These are phyloP conservation scores for Tenodera sinensis DNA, from an alignment of 2,888 invertebrate genomes.

Conservation along the genomic window DNA sequence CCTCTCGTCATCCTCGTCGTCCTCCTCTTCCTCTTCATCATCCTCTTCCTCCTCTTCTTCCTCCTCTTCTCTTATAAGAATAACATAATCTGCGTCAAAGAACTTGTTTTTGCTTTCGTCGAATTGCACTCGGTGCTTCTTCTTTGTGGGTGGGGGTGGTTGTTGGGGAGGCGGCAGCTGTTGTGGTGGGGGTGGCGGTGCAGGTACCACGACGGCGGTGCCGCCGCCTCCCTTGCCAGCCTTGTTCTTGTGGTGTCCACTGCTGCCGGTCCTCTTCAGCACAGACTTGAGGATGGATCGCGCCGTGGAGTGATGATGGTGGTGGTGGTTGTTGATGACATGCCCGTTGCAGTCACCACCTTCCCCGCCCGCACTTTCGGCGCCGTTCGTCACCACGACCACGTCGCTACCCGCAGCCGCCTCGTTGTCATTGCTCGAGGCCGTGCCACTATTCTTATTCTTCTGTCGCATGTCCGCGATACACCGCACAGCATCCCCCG, in stretches of 20 bases:
- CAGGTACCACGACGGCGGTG: constrained; percentile 32
- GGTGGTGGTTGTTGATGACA: constrained; percentile 27
- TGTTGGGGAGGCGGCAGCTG: neutral
- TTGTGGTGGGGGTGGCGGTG: neutral
- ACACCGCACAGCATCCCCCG: neutral
- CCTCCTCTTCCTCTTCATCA: constrained; percentile 39
- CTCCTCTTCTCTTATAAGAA: constrained; percentile 81
- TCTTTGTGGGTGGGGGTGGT: constrained; percentile 43
- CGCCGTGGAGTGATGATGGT: constrained; percentile 36
- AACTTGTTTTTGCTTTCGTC: constrained; percentile 87
- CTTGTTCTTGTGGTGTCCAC: constrained; percentile 46
- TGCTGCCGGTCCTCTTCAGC: constrained; percentile 68
- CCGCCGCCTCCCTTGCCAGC: neutral
- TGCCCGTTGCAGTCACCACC: constrained; percentile 27
- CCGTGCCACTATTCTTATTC: constrained; percentile 20
- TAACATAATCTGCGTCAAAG: constrained; percentile 89
- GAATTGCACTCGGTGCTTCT: constrained; percentile 79
- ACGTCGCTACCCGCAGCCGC: constrained; percentile 21
- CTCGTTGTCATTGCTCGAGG: constrained; percentile 17
- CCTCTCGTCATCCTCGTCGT: constrained; percentile 22
- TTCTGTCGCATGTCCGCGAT: constrained; percentile 30
- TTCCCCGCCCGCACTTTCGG: constrained; percentile 30
- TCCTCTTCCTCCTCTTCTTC: constrained; percentile 63
- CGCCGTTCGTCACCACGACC: constrained; percentile 29
- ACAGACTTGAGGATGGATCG: constrained; percentile 57